These are phyloP conservation scores for Gymnoscelis rufifasciata DNA, from an alignment of 2,888 invertebrate species.

Conservation along the genomic window DNA sequence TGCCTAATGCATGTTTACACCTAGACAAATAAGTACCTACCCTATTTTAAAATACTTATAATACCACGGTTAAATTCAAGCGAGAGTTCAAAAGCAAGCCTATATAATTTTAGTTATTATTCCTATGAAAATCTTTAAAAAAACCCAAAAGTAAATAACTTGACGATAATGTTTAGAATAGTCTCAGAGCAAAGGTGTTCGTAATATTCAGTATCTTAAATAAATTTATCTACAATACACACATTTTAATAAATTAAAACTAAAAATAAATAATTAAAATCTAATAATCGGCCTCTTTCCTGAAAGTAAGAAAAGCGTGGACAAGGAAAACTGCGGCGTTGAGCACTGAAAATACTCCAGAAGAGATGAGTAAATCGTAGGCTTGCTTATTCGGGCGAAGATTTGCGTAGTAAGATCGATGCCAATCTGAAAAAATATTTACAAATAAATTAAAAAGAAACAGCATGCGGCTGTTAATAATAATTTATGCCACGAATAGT, in stretches of 20 bases:
- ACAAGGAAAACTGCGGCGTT: conserved; percentile 80
- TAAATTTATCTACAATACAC: conserved; percentile 26
- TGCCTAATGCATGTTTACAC: no score
- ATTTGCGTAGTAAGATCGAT: conserved; percentile 68
- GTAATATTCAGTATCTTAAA: conserved; percentile 12
- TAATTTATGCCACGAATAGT: background rate
- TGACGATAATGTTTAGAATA: background rate
- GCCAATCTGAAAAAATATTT: conserved; percentile 60
- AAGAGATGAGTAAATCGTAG: conserved; percentile 82
- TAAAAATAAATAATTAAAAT: conserved; percentile 7
- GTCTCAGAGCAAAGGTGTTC: conserved; percentile 1
- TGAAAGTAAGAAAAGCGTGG: conserved; percentile 81
- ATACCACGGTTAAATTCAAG: background rate
- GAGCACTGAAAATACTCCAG: conserved; percentile 81
- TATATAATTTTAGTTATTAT: background rate
- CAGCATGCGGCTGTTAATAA: background rate
- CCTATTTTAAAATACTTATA: conserved; percentile 7
- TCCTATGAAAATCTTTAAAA: background rate
- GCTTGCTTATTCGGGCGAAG: conserved; percentile 82
- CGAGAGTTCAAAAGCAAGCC: background rate
- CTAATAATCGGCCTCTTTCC: conserved; percentile 74
- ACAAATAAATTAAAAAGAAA: background rate
- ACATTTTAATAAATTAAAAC: conserved; percentile 9
- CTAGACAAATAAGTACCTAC: conserved; percentile 7
- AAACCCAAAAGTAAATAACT: conserved; percentile 2